Base-by-base conservation (phyloP, 2,113 vertebrate species). In the Oreochromis niloticus region DNA sequence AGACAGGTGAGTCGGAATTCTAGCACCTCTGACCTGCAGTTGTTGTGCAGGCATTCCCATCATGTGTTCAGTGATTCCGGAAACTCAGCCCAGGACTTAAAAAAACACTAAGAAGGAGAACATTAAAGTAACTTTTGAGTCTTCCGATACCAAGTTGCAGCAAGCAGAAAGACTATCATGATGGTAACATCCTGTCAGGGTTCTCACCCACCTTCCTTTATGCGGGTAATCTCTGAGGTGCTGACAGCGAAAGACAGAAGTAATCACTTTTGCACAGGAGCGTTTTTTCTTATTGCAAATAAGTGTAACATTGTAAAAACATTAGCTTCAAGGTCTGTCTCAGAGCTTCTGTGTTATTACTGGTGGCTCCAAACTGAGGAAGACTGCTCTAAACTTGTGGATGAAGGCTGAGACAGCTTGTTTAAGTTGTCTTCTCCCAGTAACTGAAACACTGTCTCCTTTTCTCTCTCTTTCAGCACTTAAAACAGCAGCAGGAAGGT, bases 401-500 rank as follows among this genome's bases (percentile, higher is more conserved):
- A 75, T 75, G 9, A 30, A 48, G 71, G 71, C 24, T 1, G 48
- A 66, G 68, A 71, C 22, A 9, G 32, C 10, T 68, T 52, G 30
- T 50, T 78, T 32, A 32, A 9, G 6, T 30, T 81, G 34, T 4
- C 2, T 41, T 59, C 71, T 78, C 9, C 16, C 24, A 0, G 3
- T n/a, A 24, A 73, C 73, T 82, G 14, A 30, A 39, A 46, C 30
- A 11, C 14, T 43, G 12, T 82, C 43, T 27, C 1, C 6, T 82
- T 8, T 16, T 68, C 3, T 92, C 3, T 92, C 36, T 3, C 52
- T 88, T 95, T 81, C 93, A 99, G 99, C 99, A 99, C 92, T 95
- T 99, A 90, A 99, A 99, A 94, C 98, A 99, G 88, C 98, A 99
- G 83, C 98, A 99, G 88, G 98, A 99, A 78, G 98, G 98, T 41